These are phyloP conservation scores for Python bivittatus DNA, from an alignment of 2,113 vertebrate species.

Conservation along the genomic window DNA sequence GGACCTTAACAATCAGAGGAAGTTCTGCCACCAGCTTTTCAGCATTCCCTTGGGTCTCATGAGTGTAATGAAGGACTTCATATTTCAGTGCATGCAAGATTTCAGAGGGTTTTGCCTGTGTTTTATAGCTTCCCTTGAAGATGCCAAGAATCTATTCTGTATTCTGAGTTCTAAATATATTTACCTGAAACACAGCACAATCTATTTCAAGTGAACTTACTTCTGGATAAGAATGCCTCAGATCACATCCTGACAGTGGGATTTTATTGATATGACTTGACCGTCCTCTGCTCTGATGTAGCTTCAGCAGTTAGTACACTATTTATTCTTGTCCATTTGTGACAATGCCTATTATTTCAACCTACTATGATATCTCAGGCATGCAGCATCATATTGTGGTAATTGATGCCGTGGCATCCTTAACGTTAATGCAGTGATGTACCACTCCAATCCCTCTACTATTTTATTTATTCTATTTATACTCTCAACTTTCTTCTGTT, in stretches of 20 bases:
- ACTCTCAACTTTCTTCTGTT: neutral
- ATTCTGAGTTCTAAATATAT: neutral
- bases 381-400: neutral
- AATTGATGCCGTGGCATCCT: neutral
- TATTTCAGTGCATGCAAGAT: constrained; percentile 27
- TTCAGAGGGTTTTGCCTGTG: constrained; percentile 29
- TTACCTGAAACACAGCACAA: neutral
- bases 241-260: neutral
- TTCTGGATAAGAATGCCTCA: neutral
- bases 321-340: neutral
- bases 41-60: constrained; percentile 34
- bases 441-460: neutral
- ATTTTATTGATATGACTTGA: neutral
- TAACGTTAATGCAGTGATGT: neutral
- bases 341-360: neutral
- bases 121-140: neutral
- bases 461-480: neutral
- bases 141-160: neutral
- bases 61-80: constrained; percentile 44
- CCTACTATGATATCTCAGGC: neutral
- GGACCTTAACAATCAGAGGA: constrained; percentile 34
- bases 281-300: neutral
- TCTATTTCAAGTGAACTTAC: neutral
- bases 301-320: neutral
- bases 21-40: constrained; percentile 14